A percentile compares a stretch with the other conserved stretches of the same genome.
Evolutionary conservation across 2,888 invertebrate species (phyloP).

Genomic region (Melinaea menophilus): DNA sequence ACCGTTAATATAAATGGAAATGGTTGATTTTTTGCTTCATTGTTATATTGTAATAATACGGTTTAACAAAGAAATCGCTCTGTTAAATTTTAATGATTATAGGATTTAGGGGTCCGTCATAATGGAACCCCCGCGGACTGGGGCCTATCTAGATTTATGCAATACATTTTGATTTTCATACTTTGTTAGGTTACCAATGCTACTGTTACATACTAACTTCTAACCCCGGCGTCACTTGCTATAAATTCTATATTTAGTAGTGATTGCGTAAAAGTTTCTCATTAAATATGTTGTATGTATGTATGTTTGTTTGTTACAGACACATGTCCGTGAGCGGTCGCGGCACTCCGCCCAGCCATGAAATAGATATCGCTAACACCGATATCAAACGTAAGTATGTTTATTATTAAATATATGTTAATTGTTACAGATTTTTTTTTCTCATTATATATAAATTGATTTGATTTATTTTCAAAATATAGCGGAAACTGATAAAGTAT

Average conservation of each 20-base stretch:
- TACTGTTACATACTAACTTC: too few relatives aligned
- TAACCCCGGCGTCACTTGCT: too few relatives aligned
- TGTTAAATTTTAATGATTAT: constrained; percentile 1
- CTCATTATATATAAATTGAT: too few relatives aligned
- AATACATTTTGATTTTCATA: too few relatives aligned
- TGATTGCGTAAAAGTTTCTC: too few relatives aligned
- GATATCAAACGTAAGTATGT: constrained; percentile 75
- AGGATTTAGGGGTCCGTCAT: neutral
- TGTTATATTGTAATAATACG: neutral
- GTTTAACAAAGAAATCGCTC: neutral
- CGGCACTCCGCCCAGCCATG: constrained; percentile 61
- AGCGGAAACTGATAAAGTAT: too few relatives aligned
- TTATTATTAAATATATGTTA: neutral
- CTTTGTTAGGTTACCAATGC: too few relatives aligned
- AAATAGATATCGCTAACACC: constrained; percentile 73
- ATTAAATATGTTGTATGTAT: neutral
- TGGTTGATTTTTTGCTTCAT: constrained; percentile 7
- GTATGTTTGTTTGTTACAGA: constrained; percentile 44
- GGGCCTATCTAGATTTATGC: too few relatives aligned
- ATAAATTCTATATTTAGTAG: too few relatives aligned
- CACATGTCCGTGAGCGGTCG: constrained; percentile 40
- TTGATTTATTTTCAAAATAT: too few relatives aligned
- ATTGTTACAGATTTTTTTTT: too few relatives aligned
- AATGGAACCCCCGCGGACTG: too few relatives aligned
- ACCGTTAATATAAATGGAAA: constrained; percentile 23